A percentile compares a stretch with the other conserved stretches of the same genome.
Evolutionary conservation across 2,113 vertebrate genomes (phyloP).

Genomic region (Strix uralensis): DNA sequence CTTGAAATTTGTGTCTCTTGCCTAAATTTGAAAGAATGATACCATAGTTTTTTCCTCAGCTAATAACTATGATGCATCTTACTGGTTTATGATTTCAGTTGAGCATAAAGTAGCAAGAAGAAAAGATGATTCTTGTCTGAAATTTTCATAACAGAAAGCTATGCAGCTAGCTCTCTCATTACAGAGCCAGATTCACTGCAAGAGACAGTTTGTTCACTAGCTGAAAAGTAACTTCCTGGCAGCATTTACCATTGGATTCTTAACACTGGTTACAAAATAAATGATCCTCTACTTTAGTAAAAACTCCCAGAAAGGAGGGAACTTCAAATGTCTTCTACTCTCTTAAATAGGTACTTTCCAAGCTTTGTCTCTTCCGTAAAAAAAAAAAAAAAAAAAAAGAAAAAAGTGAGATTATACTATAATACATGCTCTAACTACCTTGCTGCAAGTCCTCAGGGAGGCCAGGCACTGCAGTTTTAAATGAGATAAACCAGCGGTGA

Average conservation of each 20-base stretch:
- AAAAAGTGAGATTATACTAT: background rate
- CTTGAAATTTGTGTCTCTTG: background rate
- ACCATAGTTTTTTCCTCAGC: background rate
- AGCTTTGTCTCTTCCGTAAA: background rate
- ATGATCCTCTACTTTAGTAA: background rate
- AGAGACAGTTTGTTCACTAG: background rate
- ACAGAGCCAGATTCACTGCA: background rate
- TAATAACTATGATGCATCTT: background rate
- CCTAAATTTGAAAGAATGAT: background rate
- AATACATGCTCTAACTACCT: background rate
- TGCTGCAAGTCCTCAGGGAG: background rate
- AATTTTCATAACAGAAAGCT: conserved; percentile 9
- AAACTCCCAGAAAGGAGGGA: background rate
- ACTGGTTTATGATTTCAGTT: background rate
- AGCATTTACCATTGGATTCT: background rate
- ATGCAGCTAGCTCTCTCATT: conserved; percentile 19
- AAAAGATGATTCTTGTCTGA: background rate
- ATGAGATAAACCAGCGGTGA: background rate
- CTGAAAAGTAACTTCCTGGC: background rate
- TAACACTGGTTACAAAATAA: background rate
- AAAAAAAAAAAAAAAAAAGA: background rate
- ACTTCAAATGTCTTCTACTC: background rate
- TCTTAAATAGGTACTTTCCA: background rate
- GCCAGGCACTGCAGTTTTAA: background rate
- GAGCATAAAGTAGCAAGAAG: background rate